Percentiles rank a stretch among this genome's conserved stretches.
Conservation (phyloP, 2,888 invertebrate species). For the Andrena trimmerana region DNA sequence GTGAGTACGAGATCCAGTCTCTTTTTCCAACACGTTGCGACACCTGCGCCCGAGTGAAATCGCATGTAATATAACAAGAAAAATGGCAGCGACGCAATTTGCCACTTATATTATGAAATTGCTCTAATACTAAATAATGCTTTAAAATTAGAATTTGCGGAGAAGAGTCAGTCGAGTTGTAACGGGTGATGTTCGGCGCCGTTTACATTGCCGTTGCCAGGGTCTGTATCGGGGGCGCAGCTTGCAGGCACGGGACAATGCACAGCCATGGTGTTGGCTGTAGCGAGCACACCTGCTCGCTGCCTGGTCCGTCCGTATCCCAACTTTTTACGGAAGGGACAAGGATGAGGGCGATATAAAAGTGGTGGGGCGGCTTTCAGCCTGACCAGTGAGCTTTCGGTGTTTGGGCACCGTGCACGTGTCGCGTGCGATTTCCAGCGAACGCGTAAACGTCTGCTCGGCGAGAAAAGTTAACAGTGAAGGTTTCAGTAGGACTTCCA, state of each 20-base stretch:
- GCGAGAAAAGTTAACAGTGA: conserved; percentile 25
- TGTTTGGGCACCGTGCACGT: conserved; percentile 39
- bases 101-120: too few relatives aligned
- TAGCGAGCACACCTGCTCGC: conserved; percentile 79
- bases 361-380: conserved; percentile 71
- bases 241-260: conserved; percentile 50
- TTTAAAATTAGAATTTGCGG: background rate
- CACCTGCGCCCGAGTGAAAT: too few relatives aligned
- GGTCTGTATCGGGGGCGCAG: conserved; percentile 26
- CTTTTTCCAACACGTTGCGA: too few relatives aligned
- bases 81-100: too few relatives aligned
- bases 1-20: too few relatives aligned
- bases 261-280: conserved; percentile 9
- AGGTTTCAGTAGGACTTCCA: background rate
- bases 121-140: too few relatives aligned
- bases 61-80: too few relatives aligned
- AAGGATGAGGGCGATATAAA: conserved; percentile 79
- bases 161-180: background rate
- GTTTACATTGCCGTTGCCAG: too few relatives aligned
- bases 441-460: background rate
- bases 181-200: background rate
- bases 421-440: background rate
- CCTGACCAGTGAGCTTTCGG: conserved; percentile 72
- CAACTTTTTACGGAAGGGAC: conserved; percentile 76
- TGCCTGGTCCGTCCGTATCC: conserved; percentile 65